Percentiles rank a stretch among this genome's conserved stretches.
Evolutionary conservation across 1,140 invertebrate species (phyloP).

Genomic region (Triops cancriformis): DNA sequence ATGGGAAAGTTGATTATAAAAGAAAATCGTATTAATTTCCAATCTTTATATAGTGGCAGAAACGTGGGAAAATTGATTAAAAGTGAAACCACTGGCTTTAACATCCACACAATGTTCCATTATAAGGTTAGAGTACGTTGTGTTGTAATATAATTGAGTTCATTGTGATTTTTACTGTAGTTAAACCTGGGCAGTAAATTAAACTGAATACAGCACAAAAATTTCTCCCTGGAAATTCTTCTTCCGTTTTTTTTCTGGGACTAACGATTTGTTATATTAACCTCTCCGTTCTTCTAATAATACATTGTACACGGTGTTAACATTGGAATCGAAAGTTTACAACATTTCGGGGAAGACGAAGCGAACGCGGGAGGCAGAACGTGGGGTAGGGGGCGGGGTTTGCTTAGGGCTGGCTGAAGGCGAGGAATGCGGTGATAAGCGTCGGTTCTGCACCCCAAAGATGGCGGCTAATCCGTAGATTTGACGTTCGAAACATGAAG

Average conservation of each 20-base stretch:
- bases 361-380: not conserved
- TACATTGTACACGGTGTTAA: not conserved
- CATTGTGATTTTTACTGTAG: not conserved
- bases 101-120: not conserved
- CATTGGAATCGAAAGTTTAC: not conserved
- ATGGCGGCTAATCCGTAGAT: constrained; percentile 17
- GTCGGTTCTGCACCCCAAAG: constrained; percentile 21
- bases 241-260: not conserved
- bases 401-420: constrained; percentile 11
- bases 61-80: not conserved
- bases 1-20: constrained; percentile 2
- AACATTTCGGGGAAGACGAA: not conserved
- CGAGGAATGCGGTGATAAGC: constrained; percentile 20
- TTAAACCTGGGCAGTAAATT: not conserved
- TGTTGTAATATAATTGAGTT: not conserved
- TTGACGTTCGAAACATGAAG: constrained; percentile 11
- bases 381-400: constrained; percentile 19
- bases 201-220: constrained; percentile 14
- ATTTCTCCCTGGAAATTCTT: constrained; percentile 16
- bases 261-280: not conserved
- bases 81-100: not conserved
- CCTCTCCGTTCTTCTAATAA: not conserved
- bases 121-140: not conserved
- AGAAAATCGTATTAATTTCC: constrained; percentile 1
- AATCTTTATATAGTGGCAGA: not conserved